Percentiles rank a stretch among this genome's conserved stretches.
These are phyloP conservation scores for Odobenus rosmarus DNA, from an alignment of 2,113 vertebrate genomes.

Conservation along the genomic window DNA sequence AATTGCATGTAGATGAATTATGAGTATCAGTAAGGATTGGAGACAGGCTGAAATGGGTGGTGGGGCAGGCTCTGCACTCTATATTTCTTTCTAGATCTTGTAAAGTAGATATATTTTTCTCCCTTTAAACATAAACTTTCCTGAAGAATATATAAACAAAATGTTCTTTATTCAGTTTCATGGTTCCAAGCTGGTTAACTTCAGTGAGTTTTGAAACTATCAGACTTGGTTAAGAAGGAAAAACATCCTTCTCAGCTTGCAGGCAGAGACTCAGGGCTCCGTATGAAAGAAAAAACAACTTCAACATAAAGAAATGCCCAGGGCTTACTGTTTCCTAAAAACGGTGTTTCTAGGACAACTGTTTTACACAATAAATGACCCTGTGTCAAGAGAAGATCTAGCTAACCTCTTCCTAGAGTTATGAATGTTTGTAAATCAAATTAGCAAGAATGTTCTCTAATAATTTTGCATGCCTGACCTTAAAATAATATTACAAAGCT, in stretches of 20 bases:
- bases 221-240: slow-evolving; percentile 44
- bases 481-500: slow-evolving; percentile 78
- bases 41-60: background rate
- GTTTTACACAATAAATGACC: slow-evolving; percentile 74
- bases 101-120: slow-evolving; percentile 29
- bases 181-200: slow-evolving; percentile 9
- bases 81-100: background rate
- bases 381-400: slow-evolving; percentile 64
- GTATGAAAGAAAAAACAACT: background rate
- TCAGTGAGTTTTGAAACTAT: background rate
- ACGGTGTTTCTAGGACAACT: slow-evolving; percentile 64
- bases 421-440: slow-evolving; percentile 70
- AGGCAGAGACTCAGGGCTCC: background rate
- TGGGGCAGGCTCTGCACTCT: background rate
- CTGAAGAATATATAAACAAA: slow-evolving; percentile 17
- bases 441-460: slow-evolving; percentile 78
- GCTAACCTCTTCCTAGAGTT: slow-evolving; percentile 64
- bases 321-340: background rate
- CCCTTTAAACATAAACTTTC: slow-evolving; percentile 36
- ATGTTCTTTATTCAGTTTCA: background rate
- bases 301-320: slow-evolving; percentile 18
- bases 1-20: background rate
- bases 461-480: slow-evolving; percentile 76
- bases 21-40: background rate
- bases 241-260: slow-evolving; percentile 25